Percentiles rank a stretch among this genome's conserved stretches.
Conservation (phyloP, 2,888 invertebrate genomes). For the Tetrapedia diversipes region DNA sequence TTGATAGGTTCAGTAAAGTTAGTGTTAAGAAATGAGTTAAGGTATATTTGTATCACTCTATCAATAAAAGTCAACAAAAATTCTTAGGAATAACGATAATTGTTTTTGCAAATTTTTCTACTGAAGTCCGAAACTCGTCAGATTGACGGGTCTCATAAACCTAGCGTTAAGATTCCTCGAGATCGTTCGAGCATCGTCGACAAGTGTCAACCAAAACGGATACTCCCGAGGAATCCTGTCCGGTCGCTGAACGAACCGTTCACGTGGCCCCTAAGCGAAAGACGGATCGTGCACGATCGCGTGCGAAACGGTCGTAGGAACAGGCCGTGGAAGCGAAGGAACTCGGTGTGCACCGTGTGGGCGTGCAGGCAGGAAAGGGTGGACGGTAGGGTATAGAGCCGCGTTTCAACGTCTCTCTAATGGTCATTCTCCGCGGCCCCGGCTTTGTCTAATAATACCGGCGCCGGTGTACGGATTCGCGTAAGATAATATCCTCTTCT, state of each 20-base stretch:
- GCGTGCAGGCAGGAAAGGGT: slow-evolving; percentile 61
- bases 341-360: slow-evolving; percentile 36
- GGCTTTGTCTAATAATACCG: slow-evolving; percentile 57
- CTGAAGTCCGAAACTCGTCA: too few species aligned
- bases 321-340: slow-evolving; percentile 35
- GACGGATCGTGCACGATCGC: slow-evolving; percentile 52
- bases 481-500: slow-evolving; percentile 56
- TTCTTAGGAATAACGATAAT: too few species aligned
- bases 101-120: too few species aligned
- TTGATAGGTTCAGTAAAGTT: too few species aligned
- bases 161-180: slow-evolving; percentile 33
- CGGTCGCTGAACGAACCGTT: not conserved
- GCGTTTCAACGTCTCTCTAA: slow-evolving; percentile 45
- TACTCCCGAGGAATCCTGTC: not conserved
- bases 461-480: slow-evolving; percentile 50
- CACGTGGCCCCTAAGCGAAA: slow-evolving; percentile 6
- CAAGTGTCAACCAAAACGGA: slow-evolving; percentile 42
- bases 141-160: too few species aligned
- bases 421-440: slow-evolving; percentile 49
- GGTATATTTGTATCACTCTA: too few species aligned
- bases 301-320: slow-evolving; percentile 53
- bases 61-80: too few species aligned
- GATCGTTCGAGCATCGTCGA: slow-evolving; percentile 51
- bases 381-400: slow-evolving; percentile 47
- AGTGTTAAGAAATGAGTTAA: too few species aligned